A percentile compares a stretch with the other conserved stretches of the same genome.
These are phyloP conservation scores for Aurelia sp. DNA, from an alignment of 30 jellyfish, hydroid and myxozoan species.

Conservation along the genomic window DNA sequence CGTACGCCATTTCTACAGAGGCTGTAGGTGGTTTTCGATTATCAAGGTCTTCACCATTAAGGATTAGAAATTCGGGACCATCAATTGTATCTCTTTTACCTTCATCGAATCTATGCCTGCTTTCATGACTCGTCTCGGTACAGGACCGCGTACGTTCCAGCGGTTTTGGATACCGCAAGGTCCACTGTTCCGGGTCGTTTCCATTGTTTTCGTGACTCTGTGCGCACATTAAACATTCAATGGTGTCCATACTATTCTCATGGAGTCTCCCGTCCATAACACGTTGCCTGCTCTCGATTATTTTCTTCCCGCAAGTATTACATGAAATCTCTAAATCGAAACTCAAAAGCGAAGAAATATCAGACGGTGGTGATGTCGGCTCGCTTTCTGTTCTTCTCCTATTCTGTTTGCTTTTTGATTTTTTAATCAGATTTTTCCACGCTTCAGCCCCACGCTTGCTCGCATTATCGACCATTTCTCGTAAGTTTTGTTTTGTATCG, in stretches of 20 bases:
- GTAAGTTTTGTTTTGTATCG: conserved; percentile 87
- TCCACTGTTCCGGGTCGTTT: conserved; percentile 61
- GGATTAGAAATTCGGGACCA: conserved; percentile 45
- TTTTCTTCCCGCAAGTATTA: conserved; percentile 92
- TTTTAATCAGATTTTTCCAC: conserved; percentile 81
- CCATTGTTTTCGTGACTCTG: conserved; percentile 31
- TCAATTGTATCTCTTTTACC: conserved; percentile 40
- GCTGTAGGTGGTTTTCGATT: conserved; percentile 39
- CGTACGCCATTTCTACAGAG: conserved; percentile 42
- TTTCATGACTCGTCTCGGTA: conserved; percentile 42
- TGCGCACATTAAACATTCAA: conserved; percentile 83
- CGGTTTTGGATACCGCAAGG: conserved; percentile 39
- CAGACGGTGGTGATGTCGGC: conserved; percentile 46
- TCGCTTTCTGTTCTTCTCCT: conserved; percentile 58
- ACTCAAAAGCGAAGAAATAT: conserved; percentile 49
- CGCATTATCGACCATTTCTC: conserved; percentile 98
- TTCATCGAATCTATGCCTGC: conserved; percentile 53
- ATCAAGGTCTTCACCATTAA: conserved; percentile 75
- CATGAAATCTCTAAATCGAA: conserved; percentile 92
- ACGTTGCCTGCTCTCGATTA: conserved; percentile 85
- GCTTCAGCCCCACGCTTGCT: conserved; percentile 91
- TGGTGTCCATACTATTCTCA: conserved; percentile 68
- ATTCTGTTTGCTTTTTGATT: conserved; percentile 17
- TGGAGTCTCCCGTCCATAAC: conserved; percentile 67
- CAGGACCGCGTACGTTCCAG: conserved; percentile 24